phyloP scores from a whole-genome alignment of 2,113 vertebrate species.

The Lucifuga dentata region DNA sequence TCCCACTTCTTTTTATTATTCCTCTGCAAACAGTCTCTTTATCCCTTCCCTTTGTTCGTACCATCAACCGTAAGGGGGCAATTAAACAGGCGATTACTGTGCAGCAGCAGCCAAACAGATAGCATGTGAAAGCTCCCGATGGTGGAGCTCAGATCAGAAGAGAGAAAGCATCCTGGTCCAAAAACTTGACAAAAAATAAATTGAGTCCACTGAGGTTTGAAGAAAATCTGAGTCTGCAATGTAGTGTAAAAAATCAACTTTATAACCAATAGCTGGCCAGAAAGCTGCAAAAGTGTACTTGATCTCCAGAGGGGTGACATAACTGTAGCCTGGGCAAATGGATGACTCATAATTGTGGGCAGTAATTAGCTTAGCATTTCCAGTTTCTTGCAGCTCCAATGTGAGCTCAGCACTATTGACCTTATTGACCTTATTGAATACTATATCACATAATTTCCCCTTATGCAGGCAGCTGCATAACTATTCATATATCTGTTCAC shows the following conservation, averaged over 20 bases:
- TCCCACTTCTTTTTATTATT: not conserved
- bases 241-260: not conserved
- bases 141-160: not conserved
- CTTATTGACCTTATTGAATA: not conserved
- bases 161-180: not conserved
- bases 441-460: not conserved
- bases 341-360: slow-evolving; percentile 32
- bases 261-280: not conserved
- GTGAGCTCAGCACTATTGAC: slow-evolving; percentile 7
- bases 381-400: not conserved
- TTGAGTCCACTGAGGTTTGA: not conserved
- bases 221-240: not conserved
- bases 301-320: slow-evolving; percentile 23
- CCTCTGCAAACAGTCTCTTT: not conserved
- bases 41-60: not conserved
- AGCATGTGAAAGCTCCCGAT: slow-evolving; percentile 10
- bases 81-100: slow-evolving; percentile 4
- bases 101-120: not conserved
- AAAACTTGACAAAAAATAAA: not conserved
- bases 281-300: not conserved
- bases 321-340: slow-evolving; percentile 9
- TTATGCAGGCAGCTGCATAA: not conserved
- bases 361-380: slow-evolving; percentile 34
- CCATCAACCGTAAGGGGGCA: not conserved
- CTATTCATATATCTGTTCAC: no score